These are phyloP conservation scores for Cosmopolites sordidus DNA, from an alignment of 2,888 invertebrate species.

Conservation along the genomic window DNA sequence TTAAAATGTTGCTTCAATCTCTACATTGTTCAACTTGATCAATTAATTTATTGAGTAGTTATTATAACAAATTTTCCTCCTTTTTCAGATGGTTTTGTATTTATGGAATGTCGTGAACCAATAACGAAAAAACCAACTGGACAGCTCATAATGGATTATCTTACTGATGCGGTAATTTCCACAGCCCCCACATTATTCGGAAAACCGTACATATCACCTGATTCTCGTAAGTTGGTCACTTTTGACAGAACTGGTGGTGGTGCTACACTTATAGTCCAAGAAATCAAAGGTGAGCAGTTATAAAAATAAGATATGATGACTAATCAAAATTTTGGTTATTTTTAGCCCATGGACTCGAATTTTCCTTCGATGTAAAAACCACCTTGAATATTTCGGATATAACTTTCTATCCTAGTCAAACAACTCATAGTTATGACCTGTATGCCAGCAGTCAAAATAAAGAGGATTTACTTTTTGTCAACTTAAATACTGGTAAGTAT, in stretches of 20 bases:
- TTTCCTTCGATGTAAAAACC: constrained; percentile 70
- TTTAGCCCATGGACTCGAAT: constrained; percentile 60
- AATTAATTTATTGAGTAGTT: too few relatives aligned
- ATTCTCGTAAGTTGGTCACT: constrained; percentile 65
- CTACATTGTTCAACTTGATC: too few relatives aligned
- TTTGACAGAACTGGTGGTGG: constrained; percentile 57
- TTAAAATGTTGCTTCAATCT: too few relatives aligned
- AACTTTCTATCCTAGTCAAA: constrained; percentile 68
- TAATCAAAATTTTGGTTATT: background rate
- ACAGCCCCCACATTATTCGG: constrained; percentile 62
- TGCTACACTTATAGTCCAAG: constrained; percentile 61
- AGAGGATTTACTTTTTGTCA: constrained; percentile 67
- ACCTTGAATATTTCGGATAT: constrained; percentile 68
- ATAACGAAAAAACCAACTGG: constrained; percentile 60
- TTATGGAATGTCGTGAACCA: constrained; percentile 67
- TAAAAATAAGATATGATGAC: too few relatives aligned
- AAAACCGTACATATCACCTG: constrained; percentile 64
- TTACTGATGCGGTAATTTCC: constrained; percentile 66
- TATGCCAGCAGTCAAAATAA: constrained; percentile 68
- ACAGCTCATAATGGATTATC: constrained; percentile 65
- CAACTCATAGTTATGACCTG: constrained; percentile 68
- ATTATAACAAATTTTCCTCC: too few relatives aligned
- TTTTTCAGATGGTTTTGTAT: constrained; percentile 62
- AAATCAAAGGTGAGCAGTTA: constrained; percentile 54
- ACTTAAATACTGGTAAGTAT: constrained; percentile 60